These are phyloP conservation scores for Globia sparganii DNA, from an alignment of 2,888 invertebrate genomes.

Conservation along the genomic window DNA sequence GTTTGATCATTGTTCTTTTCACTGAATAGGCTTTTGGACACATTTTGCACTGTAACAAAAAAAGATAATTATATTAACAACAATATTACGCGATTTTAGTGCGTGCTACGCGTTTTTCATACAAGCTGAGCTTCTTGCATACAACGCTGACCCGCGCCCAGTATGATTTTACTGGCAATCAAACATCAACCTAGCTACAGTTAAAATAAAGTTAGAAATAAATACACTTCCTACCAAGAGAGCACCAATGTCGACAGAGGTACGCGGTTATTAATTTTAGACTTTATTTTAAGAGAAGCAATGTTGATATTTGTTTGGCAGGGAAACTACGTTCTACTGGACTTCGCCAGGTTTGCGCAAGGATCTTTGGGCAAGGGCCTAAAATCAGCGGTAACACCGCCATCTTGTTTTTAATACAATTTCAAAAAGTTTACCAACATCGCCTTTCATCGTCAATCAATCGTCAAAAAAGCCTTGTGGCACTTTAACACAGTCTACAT, in stretches of 20 bases:
- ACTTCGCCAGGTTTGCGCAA: background rate
- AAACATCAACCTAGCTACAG: background rate
- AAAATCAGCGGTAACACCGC: background rate
- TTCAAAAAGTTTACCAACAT: background rate
- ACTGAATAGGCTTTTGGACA: constrained; percentile 88
- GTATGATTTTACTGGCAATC: too few species aligned
- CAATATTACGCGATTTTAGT: background rate
- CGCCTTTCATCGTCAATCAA: background rate
- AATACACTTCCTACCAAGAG: background rate
- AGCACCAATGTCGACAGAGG: background rate
- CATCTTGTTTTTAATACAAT: background rate
- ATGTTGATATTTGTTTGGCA: background rate
- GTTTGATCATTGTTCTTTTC: constrained; percentile 85
- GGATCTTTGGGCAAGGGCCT: background rate
- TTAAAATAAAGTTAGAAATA: background rate
- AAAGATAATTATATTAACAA: background rate
- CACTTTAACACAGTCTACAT: background rate
- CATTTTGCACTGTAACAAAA: constrained; percentile 84
- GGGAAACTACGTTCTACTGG: background rate
- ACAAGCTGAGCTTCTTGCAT: background rate
- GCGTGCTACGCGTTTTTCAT: background rate
- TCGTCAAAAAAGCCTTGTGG: background rate
- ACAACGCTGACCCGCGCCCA: background rate
- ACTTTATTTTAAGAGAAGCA: background rate
- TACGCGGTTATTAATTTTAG: background rate